phyloP scores from a whole-genome alignment of 2,888 invertebrate genomes.

The Subacronicta megacephala region DNA sequence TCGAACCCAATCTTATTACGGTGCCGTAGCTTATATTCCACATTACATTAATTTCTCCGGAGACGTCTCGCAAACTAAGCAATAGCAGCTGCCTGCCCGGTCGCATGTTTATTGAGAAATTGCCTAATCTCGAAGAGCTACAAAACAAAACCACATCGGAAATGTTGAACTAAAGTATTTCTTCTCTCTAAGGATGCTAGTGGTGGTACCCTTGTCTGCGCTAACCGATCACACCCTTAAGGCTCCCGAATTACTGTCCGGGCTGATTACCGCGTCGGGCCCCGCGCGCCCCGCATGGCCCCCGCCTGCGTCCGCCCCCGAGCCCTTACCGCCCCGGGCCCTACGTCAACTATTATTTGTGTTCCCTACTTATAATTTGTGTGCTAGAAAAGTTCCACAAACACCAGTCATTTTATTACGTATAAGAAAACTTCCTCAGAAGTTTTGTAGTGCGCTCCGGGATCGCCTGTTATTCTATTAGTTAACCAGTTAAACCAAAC shows the following conservation, averaged over 20 bases:
- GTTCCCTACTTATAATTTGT: constrained; percentile 87
- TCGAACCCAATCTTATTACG: constrained; percentile 81
- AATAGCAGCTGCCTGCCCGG: constrained; percentile 82
- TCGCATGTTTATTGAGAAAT: constrained; percentile 88
- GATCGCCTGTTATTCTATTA: constrained; percentile 80
- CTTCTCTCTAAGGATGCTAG: constrained; percentile 86
- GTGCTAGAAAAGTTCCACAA: constrained; percentile 84
- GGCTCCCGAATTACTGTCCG: constrained; percentile 88
- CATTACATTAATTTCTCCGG: constrained; percentile 87
- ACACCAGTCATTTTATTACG: constrained; percentile 85
- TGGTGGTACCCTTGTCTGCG: constrained; percentile 87
- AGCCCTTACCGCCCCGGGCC: constrained; percentile 70
- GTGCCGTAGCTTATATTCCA: constrained; percentile 81
- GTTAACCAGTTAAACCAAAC: constrained; percentile 59
- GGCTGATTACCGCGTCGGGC: constrained; percentile 82
- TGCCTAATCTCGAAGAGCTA: constrained; percentile 88
- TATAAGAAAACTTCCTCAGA: constrained; percentile 80
- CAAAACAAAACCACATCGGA: constrained; percentile 89
- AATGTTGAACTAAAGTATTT: constrained; percentile 88
- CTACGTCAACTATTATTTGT: constrained; percentile 88
- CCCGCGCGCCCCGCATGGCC: constrained; percentile 59
- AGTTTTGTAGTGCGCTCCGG: constrained; percentile 78
- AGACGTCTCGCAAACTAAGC: constrained; percentile 85
- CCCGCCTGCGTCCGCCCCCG: constrained; percentile 56
- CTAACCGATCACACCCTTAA: constrained; percentile 89